phyloP scores from a whole-genome alignment of 2,888 invertebrate genomes.

The Choreutis nemorana region DNA sequence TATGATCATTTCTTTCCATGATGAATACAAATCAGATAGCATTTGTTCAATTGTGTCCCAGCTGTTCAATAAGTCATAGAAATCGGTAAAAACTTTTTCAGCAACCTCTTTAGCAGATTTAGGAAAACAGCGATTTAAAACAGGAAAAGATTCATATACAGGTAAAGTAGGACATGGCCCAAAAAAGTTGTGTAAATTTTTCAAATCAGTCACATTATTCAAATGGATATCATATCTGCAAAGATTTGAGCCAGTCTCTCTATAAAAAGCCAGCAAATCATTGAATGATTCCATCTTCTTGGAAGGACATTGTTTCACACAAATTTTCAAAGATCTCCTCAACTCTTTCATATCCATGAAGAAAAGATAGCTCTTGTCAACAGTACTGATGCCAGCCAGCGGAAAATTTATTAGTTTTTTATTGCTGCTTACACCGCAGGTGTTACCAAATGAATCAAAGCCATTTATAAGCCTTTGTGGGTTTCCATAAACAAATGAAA shows the following conservation, averaged over 20 bases:
- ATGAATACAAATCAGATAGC: slow-evolving; percentile 85
- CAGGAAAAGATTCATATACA: slow-evolving; percentile 77
- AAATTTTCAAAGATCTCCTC: slow-evolving; percentile 82
- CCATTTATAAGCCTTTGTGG: slow-evolving; percentile 88
- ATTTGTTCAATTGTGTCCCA: slow-evolving; percentile 91
- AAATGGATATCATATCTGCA: slow-evolving; percentile 78
- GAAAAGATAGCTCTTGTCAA: slow-evolving; percentile 80
- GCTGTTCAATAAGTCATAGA: slow-evolving; percentile 84
- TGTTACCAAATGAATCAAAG: slow-evolving; percentile 94
- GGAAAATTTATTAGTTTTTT: slow-evolving; percentile 76
- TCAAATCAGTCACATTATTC: slow-evolving; percentile 49
- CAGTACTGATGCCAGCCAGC: slow-evolving; percentile 82
- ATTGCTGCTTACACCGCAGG: slow-evolving; percentile 86
- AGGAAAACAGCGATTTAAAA: slow-evolving; percentile 90
- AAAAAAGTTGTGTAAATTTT: slow-evolving; percentile 49
- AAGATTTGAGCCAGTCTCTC: slow-evolving; percentile 75
- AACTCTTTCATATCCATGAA: slow-evolving; percentile 84
- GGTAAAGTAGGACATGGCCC: slow-evolving; percentile 85
- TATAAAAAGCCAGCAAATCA: slow-evolving; percentile 78
- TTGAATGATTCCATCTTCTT: slow-evolving; percentile 66
- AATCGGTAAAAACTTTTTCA: slow-evolving; percentile 70
- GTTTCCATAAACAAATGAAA: slow-evolving; percentile 89
- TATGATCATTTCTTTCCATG: slow-evolving; percentile 86
- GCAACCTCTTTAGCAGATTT: slow-evolving; percentile 72
- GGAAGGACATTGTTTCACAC: slow-evolving; percentile 88